Evolutionary conservation across 2,113 vertebrate species (phyloP), one percentile per base, ranked within the genome.

Genomic region (Gadus chalcogrammus): DNA sequence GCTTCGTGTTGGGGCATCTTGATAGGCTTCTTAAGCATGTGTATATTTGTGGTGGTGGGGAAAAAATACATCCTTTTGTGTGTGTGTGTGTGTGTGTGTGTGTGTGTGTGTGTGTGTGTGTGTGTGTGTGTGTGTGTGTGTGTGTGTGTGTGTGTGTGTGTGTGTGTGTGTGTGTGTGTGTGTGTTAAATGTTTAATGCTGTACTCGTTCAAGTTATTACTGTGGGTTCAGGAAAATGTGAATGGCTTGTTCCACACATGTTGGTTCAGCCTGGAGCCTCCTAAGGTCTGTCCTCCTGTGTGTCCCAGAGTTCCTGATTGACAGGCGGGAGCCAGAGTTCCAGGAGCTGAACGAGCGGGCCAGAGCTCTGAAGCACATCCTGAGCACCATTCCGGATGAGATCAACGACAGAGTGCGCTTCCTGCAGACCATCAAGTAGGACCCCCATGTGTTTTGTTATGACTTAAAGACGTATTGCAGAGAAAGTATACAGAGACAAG

Each of bases 381-480:
- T 99, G 82, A 98, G 97, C 87, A 96, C 94, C 90, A 95, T 99
- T 86, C 95, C 96, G 24, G 96, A 99, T 75, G 95, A 98, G 90
- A 97, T 99, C 89, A 95, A 92, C 73, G 97, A 98, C 89, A 87
- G 95, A 92, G 94, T 94, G 70, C 91, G 94, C 77, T 96, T 97
- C 88, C 92, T 98, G 68, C 94, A 95, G 92, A 96, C 93, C 92
- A 95, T 97, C 94, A 96, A 96, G 95, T 97, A 87, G 92, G 95
- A 85, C n/a, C 22, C 22, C 4, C 15, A 7, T n/a, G 42, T 61
- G 17, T 35, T 35, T 35, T 35, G 31, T 35, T 4, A 5, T 35
- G 31, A 35, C 31, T 35, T 35, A 5, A 35, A 35, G 31, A 35
- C 31, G 4, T 35, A 35, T 35, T n/a, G 12, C 15, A 58, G 31